These are phyloP conservation scores for Rhagium mordax DNA, from an alignment of 2,888 invertebrate species.

Conservation along the genomic window DNA sequence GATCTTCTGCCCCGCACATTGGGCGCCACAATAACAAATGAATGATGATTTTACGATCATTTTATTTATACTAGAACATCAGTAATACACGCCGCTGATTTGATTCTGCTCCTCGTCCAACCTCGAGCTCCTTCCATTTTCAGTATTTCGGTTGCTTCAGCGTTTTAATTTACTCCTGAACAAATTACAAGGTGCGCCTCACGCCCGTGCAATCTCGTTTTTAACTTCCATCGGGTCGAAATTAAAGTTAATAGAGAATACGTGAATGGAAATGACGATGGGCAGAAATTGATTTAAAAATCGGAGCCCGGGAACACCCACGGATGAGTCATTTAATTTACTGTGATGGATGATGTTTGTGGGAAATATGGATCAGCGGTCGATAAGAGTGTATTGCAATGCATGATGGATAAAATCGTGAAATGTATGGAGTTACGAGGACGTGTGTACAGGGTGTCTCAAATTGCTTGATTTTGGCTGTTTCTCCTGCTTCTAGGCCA, in stretches of 20 bases:
- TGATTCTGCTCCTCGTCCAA: conserved; percentile 54
- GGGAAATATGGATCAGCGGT: background rate
- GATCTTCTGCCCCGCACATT: too few species aligned
- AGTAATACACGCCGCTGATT: conserved; percentile 60
- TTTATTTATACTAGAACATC: background rate
- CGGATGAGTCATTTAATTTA: conserved; percentile 19
- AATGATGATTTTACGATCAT: too few species aligned
- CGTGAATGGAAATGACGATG: conserved; percentile 45
- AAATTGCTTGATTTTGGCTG: too few species aligned
- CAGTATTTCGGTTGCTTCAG: conserved; percentile 56
- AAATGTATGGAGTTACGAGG: too few species aligned
- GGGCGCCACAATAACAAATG: too few species aligned
- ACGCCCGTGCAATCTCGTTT: conserved; percentile 41
- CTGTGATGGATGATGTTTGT: conserved; percentile 1
- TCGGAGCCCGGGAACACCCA: conserved; percentile 13
- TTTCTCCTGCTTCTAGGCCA: too few species aligned
- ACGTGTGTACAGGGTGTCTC: too few species aligned
- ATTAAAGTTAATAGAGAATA: conserved; percentile 55
- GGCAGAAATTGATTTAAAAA: conserved; percentile 20
- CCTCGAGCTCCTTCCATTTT: conserved; percentile 40
- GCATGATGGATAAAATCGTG: too few species aligned
- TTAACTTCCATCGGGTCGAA: conserved; percentile 44
- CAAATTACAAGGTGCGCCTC: conserved; percentile 50
- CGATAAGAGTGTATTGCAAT: too few species aligned
- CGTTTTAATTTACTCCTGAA: conserved; percentile 52